phyloP scores from a whole-genome alignment of 2,888 invertebrate genomes.

The Calameuta filiformis region DNA sequence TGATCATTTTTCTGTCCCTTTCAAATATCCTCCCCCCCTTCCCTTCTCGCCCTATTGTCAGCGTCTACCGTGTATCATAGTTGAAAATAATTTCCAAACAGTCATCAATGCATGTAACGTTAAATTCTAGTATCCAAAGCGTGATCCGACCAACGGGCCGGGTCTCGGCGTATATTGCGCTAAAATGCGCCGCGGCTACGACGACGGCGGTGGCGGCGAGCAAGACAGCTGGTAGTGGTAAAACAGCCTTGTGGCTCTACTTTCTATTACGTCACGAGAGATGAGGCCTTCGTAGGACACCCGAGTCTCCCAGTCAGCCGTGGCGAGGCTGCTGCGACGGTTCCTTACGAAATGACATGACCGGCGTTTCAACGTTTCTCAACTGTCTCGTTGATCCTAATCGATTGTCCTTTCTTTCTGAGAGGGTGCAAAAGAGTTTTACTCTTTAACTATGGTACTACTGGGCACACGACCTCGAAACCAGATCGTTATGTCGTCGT shows the following conservation, averaged over 20 bases:
- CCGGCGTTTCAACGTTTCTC: neutral
- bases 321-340: neutral
- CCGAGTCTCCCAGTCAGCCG: conserved; percentile 8
- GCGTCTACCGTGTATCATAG: neutral
- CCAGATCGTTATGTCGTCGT: neutral
- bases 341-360: neutral
- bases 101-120: neutral
- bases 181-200: neutral
- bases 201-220: conserved; percentile 6
- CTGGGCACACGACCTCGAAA: neutral
- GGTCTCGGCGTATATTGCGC: neutral
- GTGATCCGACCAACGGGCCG: neutral
- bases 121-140: neutral
- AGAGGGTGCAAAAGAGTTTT: neutral
- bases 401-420: neutral
- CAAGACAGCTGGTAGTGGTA: conserved; percentile 31
- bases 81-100: neutral
- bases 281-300: conserved; percentile 41
- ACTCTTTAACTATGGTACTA: neutral
- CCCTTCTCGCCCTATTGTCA: neutral
- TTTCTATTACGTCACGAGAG: conserved; percentile 53
- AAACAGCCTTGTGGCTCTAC: conserved; percentile 53
- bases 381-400: neutral
- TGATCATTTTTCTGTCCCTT: neutral
- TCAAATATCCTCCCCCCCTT: neutral